phyloP scores from a whole-genome alignment of 1,140 invertebrate genomes.

The Pogonus chalceus region DNA sequence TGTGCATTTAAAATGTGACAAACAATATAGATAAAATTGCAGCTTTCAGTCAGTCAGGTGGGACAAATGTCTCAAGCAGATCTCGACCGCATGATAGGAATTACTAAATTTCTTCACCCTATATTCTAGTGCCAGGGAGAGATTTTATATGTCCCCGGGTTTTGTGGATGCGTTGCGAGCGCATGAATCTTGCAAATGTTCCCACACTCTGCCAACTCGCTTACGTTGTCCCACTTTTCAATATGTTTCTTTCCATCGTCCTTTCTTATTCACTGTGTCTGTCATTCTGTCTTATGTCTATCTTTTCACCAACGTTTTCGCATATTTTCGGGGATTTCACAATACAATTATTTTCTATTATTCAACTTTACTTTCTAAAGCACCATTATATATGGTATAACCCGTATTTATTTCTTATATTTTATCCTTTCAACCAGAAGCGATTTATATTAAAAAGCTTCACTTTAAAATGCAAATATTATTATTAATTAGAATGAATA shows the following conservation, averaged over 20 bases:
- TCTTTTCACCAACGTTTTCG: neutral
- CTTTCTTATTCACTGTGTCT: no score
- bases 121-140: neutral
- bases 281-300: neutral
- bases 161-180: neutral
- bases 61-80: constrained; percentile 4
- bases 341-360: no score
- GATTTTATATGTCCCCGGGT: constrained; percentile 1
- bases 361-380: no score
- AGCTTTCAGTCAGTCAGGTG: constrained; percentile 4
- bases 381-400: no score
- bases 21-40: no score
- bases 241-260: neutral
- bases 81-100: constrained; percentile 3
- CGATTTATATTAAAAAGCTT: no score
- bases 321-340: neutral
- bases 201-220: neutral
- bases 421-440: no score
- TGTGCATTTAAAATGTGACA: no score
- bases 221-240: neutral
- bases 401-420: no score
- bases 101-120: constrained; percentile 6
- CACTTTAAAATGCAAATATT: no score
- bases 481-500: no score
- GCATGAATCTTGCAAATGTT: constrained; percentile 3